Evolutionary conservation across 2,797 vertebrate genomes (phyloP), one percentile per base, ranked within the genome.

Genomic region (Lagodon rhomboides): DNA sequence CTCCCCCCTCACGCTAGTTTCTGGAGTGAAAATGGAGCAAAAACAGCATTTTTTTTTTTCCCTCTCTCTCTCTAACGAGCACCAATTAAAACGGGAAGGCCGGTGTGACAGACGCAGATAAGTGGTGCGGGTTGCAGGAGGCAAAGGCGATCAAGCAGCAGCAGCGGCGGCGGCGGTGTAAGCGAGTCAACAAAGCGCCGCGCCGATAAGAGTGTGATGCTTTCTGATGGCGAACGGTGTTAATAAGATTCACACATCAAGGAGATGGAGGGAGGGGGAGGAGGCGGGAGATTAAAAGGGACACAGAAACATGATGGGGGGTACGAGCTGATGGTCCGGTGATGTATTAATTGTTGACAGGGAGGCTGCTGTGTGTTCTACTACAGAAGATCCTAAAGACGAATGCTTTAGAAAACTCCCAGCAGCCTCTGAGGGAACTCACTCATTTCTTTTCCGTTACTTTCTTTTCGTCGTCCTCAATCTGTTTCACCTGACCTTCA

Each of bases 11-110:
- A 6, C 49, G 17, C 20, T 16, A 63, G 74, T 62, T 59, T 73
- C 47, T 68, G 16, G 6, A 5, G n/a, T 49, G 30, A 75, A 85
- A 79, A 77, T 72, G 22, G 59, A 87, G 79, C 66, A 78, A 83
- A 82, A 86, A 44, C 68, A 54, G 70, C 61, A 51, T 51, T 68
- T 84, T 69, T 79, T 79, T 49, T 60, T 34, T 34, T 34, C 30
- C 7, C 27, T 27, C 27, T 27, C 27, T 16, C 6, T 12, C 46
- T 77, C 46, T 85, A 88, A 90, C 15, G 54, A 88, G 77, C 34
- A 13, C 78, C 89, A 90, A 89, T 87, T 90, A 84, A 88, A 84
- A 68, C 1, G 2, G 53, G 41, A 11, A 64, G 79, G 73, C 54
- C 22, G 5, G 63, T 1, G 17, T 77, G 77, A 80, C 60, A 66